phyloP scores from a whole-genome alignment of 2,113 vertebrate species.

The Trogon surrucura region DNA sequence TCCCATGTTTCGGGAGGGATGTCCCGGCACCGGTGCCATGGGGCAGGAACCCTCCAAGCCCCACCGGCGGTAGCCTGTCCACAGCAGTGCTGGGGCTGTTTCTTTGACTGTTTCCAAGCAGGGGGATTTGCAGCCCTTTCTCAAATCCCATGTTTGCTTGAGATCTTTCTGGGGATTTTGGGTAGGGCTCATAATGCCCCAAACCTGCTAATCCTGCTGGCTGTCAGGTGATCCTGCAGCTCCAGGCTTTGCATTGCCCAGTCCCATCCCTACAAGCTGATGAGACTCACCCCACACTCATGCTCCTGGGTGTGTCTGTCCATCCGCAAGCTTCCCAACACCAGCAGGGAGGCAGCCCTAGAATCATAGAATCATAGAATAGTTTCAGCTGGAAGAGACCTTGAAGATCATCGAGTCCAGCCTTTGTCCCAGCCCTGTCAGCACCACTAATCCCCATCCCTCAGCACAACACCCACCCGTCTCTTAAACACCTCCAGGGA shows the following conservation, averaged over 20 bases:
- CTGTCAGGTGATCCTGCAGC: not conserved
- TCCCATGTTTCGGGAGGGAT: fast-evolving
- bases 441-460: too few relatives aligned
- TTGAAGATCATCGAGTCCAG: too few relatives aligned
- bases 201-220: not conserved
- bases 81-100: not conserved
- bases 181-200: fast-evolving
- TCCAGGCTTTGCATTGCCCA: not conserved
- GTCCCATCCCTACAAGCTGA: not conserved
- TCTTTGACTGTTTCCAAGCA: not conserved
- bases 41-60: not conserved
- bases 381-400: too few relatives aligned
- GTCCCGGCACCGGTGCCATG: not conserved
- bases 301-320: not conserved
- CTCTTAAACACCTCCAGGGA: too few relatives aligned
- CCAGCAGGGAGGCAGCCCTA: not conserved
- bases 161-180: not conserved
- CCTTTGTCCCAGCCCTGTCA: too few relatives aligned
- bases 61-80: fast-evolving
- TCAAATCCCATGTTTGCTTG: not conserved
- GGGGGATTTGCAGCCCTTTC: not conserved
- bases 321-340: not conserved
- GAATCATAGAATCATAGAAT: too few relatives aligned
- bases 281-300: not conserved
- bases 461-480: too few relatives aligned